These are phyloP conservation scores for Norana najaformis DNA, from an alignment of 2,888 invertebrate species.

Conservation along the genomic window DNA sequence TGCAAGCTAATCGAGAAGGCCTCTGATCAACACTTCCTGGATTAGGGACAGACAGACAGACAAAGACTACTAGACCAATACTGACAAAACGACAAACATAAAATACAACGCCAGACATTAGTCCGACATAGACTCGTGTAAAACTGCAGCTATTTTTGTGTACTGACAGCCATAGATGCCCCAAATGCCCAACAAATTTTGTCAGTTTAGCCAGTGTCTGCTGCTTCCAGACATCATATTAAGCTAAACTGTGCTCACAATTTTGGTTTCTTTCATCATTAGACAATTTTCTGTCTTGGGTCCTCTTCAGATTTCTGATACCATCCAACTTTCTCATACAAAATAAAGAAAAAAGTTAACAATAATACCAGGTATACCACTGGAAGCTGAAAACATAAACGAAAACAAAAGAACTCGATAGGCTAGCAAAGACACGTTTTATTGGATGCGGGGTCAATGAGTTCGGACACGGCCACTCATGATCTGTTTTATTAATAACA, in stretches of 20 bases:
- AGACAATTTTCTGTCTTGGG: neutral
- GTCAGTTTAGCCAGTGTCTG: neutral
- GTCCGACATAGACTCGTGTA: neutral
- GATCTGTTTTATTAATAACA: neutral
- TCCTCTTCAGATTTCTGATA: too few relatives aligned
- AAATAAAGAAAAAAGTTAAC: neutral
- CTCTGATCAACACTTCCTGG: neutral
- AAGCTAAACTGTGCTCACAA: neutral
- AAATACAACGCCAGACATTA: neutral
- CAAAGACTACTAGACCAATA: neutral
- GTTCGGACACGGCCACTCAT: neutral
- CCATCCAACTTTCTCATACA: neutral
- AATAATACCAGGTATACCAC: neutral
- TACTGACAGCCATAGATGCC: neutral
- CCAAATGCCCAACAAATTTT: neutral
- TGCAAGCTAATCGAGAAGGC: neutral
- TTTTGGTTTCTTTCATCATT: neutral
- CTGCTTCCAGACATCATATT: neutral
- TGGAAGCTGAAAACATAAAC: neutral
- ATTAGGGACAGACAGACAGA: neutral
- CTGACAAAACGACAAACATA: neutral
- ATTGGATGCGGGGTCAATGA: conserved; percentile 13
- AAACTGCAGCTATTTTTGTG: neutral
- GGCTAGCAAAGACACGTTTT: neutral
- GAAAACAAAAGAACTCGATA: neutral